These are phyloP conservation scores for Aurelia sp. DNA, from an alignment of 30 jellyfish, hydroid and myxozoan species.

Conservation along the genomic window DNA sequence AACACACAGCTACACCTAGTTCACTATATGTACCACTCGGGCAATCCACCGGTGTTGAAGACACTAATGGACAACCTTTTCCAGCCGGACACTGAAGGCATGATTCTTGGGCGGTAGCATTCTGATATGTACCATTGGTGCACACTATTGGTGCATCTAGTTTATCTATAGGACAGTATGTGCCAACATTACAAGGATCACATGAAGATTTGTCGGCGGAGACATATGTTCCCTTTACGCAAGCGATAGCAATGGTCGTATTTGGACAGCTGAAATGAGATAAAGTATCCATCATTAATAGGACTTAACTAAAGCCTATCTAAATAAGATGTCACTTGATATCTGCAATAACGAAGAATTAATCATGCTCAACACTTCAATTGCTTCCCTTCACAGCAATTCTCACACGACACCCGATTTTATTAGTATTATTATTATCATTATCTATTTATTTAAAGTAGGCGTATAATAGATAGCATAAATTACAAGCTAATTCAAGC, in stretches of 20 bases:
- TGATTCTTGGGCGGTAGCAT: constrained; percentile 56
- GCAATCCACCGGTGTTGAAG: constrained; percentile 47
- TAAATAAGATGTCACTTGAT: no score
- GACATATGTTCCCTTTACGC: constrained; percentile 42
- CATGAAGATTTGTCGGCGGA: constrained; percentile 45
- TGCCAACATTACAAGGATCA: constrained; percentile 80
- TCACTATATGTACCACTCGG: constrained; percentile 41
- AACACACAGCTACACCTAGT: constrained; percentile 58
- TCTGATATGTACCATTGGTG: constrained; percentile 85
- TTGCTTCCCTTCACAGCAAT: no score
- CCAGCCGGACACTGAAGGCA: constrained; percentile 76
- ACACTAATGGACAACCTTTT: constrained; percentile 15
- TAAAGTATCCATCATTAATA: background rate
- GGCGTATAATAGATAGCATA: no score
- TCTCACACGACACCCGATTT: no score
- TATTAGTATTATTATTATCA: no score
- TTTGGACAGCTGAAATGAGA: constrained; percentile 55
- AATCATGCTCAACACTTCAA: no score
- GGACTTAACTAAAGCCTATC: no score
- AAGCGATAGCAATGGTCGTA: constrained; percentile 13
- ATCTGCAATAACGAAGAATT: no score
- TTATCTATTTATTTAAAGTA: no score
- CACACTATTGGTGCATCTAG: constrained; percentile 30
- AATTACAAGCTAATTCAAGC: no score
- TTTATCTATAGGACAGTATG: constrained; percentile 70